Evolutionary conservation across 2,113 vertebrate species (phyloP).

Genomic region (Myodes glareolus): DNA sequence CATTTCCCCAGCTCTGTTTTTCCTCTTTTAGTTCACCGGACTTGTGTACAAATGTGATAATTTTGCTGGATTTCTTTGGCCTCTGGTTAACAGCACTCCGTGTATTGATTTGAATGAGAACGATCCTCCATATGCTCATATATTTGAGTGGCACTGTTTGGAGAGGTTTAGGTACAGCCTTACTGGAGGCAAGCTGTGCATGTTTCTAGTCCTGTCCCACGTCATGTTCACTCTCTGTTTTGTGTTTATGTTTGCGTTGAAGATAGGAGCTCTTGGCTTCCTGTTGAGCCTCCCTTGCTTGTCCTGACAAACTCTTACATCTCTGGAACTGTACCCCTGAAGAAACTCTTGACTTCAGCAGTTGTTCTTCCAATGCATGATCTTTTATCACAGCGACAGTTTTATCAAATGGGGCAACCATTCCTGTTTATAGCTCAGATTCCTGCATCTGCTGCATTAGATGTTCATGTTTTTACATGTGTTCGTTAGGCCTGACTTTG

Average conservation of each 20-base stretch:
- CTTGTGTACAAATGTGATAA: constrained; percentile 26
- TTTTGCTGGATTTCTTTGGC: constrained; percentile 38
- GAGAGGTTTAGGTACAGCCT: not conserved
- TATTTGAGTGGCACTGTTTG: not conserved
- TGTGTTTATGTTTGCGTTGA: not conserved
- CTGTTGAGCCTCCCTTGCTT: not conserved
- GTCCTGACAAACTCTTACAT: not conserved
- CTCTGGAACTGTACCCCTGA: not conserved
- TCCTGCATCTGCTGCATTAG: constrained; percentile 30
- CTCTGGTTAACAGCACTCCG: constrained; percentile 16
- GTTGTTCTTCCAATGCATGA: not conserved
- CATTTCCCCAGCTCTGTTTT: not conserved
- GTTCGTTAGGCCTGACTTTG: not conserved
- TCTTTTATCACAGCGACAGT: not conserved
- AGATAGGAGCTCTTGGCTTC: not conserved
- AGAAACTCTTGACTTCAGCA: not conserved
- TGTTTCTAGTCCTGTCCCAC: not conserved
- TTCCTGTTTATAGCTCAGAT: constrained; percentile 5
- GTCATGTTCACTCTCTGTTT: not conserved
- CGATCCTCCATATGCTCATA: not conserved
- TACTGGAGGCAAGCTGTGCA: not conserved
- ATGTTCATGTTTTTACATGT: too few relatives aligned
- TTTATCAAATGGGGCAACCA: not conserved
- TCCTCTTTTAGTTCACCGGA: not conserved
- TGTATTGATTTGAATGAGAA: not conserved